These are phyloP conservation scores for Drosophila serrata DNA, from an alignment of 1,140 invertebrate genomes.

Conservation along the genomic window DNA sequence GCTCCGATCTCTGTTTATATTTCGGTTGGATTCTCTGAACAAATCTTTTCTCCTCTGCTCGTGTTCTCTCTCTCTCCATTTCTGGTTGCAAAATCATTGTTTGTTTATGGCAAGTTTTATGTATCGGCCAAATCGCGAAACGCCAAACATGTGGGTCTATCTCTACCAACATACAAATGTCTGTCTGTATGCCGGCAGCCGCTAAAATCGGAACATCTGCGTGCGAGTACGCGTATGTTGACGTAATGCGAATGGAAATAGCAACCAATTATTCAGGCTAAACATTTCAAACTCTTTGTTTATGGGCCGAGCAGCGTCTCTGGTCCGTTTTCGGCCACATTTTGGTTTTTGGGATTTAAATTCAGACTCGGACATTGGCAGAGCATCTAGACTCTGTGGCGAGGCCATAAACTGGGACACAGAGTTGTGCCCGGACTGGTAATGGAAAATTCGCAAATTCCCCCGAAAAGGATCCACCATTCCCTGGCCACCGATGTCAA, in stretches of 20 bases:
- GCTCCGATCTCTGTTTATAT: constrained; percentile 61
- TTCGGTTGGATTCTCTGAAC: constrained; percentile 32
- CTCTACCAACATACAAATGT: constrained; percentile 18
- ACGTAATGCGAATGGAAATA: constrained; percentile 78
- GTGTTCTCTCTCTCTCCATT: constrained; percentile 3
- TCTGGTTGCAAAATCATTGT: constrained; percentile 41
- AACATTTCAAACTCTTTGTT: constrained; percentile 61
- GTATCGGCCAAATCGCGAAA: constrained; percentile 66
- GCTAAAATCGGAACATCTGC: constrained; percentile 44
- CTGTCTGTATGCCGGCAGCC: constrained; percentile 1
- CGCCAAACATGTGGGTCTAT: constrained; percentile 66
- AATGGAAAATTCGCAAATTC: constrained; percentile 27
- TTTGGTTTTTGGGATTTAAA: constrained; percentile 20
- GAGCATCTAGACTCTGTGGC: neutral
- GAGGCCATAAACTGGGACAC: constrained; percentile 32
- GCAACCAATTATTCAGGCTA: constrained; percentile 48
- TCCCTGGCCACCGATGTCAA: constrained; percentile 33
- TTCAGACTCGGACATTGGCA: constrained; percentile 11
- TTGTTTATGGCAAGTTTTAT: constrained; percentile 74
- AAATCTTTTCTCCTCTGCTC: neutral
- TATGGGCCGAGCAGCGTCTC: constrained; percentile 18
- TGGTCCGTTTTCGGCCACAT: constrained; percentile 22
- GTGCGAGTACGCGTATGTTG: constrained; percentile 47
- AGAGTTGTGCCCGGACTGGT: constrained; percentile 27
- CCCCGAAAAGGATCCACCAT: constrained; percentile 11